Evolutionary conservation across 2,888 invertebrate species (phyloP).

Genomic region (Periphyllus acericola): DNA sequence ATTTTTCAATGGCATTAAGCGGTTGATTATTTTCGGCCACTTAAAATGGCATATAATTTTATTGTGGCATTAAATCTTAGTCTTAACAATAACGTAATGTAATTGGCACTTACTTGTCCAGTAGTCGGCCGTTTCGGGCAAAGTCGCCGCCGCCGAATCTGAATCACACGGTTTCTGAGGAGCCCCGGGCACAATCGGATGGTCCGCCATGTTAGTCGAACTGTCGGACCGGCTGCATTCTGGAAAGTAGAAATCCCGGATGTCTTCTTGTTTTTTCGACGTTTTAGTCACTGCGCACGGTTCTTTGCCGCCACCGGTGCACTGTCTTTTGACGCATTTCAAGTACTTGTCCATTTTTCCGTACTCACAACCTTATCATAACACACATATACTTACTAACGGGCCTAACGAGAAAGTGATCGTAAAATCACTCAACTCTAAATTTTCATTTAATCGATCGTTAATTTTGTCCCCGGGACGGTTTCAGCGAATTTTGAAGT

Average conservation of each 20-base stretch:
- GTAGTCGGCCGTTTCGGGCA: background rate
- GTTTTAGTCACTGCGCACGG: background rate
- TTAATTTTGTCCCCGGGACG: no score
- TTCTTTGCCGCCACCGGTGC: background rate
- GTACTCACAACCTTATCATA: no score
- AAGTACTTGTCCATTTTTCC: constrained; percentile 9
- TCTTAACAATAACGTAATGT: no score
- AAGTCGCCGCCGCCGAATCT: background rate
- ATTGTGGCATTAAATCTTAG: no score
- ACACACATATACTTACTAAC: no score
- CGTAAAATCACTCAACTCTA: no score
- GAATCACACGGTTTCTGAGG: background rate
- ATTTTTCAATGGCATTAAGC: no score
- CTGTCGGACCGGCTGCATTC: background rate
- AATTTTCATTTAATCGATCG: no score
- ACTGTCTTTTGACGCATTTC: background rate
- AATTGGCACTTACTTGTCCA: background rate
- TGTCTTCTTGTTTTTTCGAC: background rate
- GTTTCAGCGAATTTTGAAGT: no score
- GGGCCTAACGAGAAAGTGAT: no score
- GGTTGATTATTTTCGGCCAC: no score
- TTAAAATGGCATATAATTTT: no score
- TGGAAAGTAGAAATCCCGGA: background rate
- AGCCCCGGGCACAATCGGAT: background rate
- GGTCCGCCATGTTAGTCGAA: background rate